Evolutionary conservation across 2,797 vertebrate species (phyloP).

Genomic region (Gallirallus australis): DNA sequence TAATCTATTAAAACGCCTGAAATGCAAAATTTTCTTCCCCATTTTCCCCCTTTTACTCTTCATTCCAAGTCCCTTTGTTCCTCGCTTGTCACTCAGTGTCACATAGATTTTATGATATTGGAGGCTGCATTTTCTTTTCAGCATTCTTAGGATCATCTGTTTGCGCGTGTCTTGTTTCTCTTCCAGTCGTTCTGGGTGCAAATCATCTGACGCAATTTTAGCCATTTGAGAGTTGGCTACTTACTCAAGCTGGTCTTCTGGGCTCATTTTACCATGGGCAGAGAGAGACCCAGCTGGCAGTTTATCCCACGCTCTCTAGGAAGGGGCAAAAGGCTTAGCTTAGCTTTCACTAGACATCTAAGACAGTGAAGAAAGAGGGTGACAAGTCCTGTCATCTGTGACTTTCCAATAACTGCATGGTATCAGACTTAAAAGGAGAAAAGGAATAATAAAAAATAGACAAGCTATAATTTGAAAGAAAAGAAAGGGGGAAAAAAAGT

Average conservation of each 20-base stretch:
- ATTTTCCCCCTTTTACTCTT: background rate
- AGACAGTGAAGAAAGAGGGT: background rate
- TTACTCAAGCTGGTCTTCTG: background rate
- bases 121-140: conserved; percentile 1
- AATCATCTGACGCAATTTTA: conserved; percentile 22
- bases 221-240: conserved; percentile 7
- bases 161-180: background rate
- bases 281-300: conserved; percentile 51
- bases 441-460: background rate
- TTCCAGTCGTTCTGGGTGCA: background rate
- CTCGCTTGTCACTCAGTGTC: conserved; percentile 27
- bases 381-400: conserved; percentile 24
- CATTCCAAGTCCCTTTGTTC: conserved; percentile 14
- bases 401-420: background rate
- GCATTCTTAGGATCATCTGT: conserved; percentile 7
- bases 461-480: background rate
- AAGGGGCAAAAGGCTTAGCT: conserved; percentile 54
- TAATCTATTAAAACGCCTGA: background rate
- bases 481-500: background rate
- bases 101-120: background rate
- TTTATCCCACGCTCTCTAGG: conserved; percentile 51
- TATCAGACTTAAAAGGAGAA: background rate
- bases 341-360: conserved; percentile 33
- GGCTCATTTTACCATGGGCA: conserved; percentile 39
- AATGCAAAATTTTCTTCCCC: background rate